Base-by-base conservation (phyloP, 2,888 invertebrate species). In the Ormyrus thymus region DNA sequence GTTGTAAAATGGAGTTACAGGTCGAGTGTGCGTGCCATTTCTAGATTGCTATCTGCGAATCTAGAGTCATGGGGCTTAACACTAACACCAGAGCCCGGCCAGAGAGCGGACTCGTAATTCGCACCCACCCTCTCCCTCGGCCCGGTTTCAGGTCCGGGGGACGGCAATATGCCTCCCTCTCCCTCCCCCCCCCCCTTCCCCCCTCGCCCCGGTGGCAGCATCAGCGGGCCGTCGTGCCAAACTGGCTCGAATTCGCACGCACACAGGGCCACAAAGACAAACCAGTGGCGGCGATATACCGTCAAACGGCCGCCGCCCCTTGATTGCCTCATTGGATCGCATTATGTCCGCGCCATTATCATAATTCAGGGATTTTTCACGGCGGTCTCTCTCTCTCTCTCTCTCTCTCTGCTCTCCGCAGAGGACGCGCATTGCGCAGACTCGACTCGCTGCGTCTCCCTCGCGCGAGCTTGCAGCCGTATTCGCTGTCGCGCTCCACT, bases 301-400 rank as follows among this genome's bases (percentile, higher is more conserved):
- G 65, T 76, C 76, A 81, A 81, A 81, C 85, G 81, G 81, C 75
- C 84, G 84, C 83, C 85, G 83, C 85, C 87, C 86, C 88, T 89
- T 89, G 89, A 89, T 90, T 90, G 89, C 89, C 89, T 89, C 89
- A 88, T 89, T 89, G 87, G 88, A 89, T 89, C 88, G 89, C 88
- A 89, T 90, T 89, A 89, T 88, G 88, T 88, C 86, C 83, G 82
- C 85, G 85, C 88, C 88, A 89, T 89, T 90, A 90, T 90, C 89
- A 90, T 90, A 89, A 90, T 90, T 90, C 88, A 88, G 82, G 85
- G 84, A 87, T 87, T 90, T 90, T 90, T 87, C 85, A 86, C 84
- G 83, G 81, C 9, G 10, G 45, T 51, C 66, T 64, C 62, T 10
- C 69, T n/a, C 15, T 50, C 45, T 65, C 15, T 7, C 58, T 7